Evolutionary conservation across 2,113 vertebrate genomes (phyloP), one percentile per base, ranked within the genome.

Genomic region (Ondatra zibethicus): DNA sequence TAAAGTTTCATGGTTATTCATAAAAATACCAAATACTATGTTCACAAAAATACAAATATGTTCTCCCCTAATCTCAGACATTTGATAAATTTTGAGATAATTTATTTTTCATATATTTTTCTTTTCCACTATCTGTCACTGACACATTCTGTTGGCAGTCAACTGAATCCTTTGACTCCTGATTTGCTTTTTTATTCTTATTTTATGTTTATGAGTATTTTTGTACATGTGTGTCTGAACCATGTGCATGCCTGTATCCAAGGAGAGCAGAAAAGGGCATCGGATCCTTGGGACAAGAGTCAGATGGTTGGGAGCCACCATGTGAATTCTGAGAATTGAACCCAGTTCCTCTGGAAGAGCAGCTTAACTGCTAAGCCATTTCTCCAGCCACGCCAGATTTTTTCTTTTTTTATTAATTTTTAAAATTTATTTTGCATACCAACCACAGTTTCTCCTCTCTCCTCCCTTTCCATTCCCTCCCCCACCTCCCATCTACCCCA

Each of bases 111-210:
- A 65, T 82, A 27, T 27, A 70, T 70, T 77, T 95, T 91, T 80
- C 33, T 61, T 87, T 87, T 93, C 21, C 70, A 87, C 9, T 89
- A 68, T 73, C 80, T 88, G 27, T 76, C 77, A 94, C 45, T 97
- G 52, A 58, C 33, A 75, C 81, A 92, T 93, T 88, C 89, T 87
- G 55, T 95, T 90, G 25, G 27, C 13, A 95, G 17, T 81, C 81
- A 87, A 0, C 95, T 85, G 47, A 95, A 21, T 85, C 16, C 65
- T 95, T 97, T 88, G n/a, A 61, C 25, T 95, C 47, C 52, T 95
- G 52, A 89, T 91, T 95, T 95, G 14, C 58, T 86, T 50, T 78
- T 52, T 81, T n/a, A 81, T 33, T n/a, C 36, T 80, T 80, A 80
- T 23, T 80, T n/a, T 81, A 81, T 81, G 52, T 36, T 81, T 58